Conservation (phyloP, 2,113 vertebrate species). For the Notechis scutatus region DNA sequence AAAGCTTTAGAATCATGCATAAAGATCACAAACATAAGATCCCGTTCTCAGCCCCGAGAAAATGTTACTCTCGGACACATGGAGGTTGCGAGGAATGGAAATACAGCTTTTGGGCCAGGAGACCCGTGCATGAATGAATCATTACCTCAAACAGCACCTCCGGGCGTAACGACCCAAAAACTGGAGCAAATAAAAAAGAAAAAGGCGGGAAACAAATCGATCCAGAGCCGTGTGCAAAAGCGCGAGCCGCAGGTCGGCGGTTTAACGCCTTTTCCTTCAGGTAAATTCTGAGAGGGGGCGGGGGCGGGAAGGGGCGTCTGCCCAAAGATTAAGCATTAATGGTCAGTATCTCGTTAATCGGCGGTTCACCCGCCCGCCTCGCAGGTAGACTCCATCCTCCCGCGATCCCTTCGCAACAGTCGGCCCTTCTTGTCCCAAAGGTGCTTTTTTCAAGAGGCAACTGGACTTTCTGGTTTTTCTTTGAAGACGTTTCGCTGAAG, state of each 20-base stretch:
- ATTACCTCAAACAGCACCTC: neutral
- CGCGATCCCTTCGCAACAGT: neutral
- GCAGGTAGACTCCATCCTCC: neutral
- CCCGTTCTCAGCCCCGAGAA: neutral
- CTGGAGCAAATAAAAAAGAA: neutral
- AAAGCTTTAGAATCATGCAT: neutral
- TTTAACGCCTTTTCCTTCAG: neutral
- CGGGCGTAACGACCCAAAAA: neutral
- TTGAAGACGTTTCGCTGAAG: too few species aligned
- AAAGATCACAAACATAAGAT: neutral
- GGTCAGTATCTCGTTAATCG: neutral
- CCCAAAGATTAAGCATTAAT: neutral
- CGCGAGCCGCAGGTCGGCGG: neutral
- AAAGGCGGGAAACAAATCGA: neutral
- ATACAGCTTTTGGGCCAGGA: neutral
- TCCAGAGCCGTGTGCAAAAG: neutral
- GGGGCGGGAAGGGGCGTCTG: neutral
- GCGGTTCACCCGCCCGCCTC: neutral
- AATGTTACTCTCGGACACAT: neutral
- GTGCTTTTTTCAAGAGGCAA: too few species aligned
- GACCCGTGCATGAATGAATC: too few species aligned
- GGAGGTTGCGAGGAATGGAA: neutral
- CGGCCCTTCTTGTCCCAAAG: too few species aligned
- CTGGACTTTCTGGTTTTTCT: too few species aligned
- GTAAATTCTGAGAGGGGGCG: fast-evolving